Evolutionary conservation across 2,797 vertebrate genomes (phyloP), one percentile per base, ranked within the genome.

Genomic region (Sciurus carolinensis): DNA sequence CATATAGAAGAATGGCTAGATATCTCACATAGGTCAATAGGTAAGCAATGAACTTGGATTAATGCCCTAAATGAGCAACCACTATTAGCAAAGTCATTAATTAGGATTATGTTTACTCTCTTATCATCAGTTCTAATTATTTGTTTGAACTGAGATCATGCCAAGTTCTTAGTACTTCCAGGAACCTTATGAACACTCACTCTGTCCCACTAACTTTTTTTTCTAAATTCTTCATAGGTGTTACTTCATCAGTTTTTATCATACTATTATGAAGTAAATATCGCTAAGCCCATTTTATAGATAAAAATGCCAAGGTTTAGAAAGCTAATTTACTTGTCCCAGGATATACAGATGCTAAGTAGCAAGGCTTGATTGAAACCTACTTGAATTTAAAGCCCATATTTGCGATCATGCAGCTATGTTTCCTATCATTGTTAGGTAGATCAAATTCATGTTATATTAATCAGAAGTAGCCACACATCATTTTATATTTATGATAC

Each of bases 91-190:
- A 94, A 79, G 10, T 80, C 66, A 86, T 76, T 95, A 90, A 62
- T 73, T 86, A 77, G 26, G 54, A n/a, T 88, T 93, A 36, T 83
- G 9, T 85, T 96, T 95, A 71, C 15, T 28, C 33, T 91, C 93
- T 96, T 62, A 84, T 91, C 22, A 87, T 84, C 73, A 50, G 72
- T 12, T 79, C 64, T 97, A 92, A 90, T 85, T 94, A 95, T 94
- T 92, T 96, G n/a, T 97, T 96, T 94, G 64, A 95, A 96, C 0
- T 3, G 71, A 88, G 26, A 88, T 39, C 39, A 39, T 39, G 39
- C 39, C 39, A 39, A 39, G 13, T 52, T 30, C 6, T 80, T 84
- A 73, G 66, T 57, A 44, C 42, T 69, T 52, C 2, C 17, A 14
- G 8, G 18, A 22, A 73, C 57, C 86, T 42, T 57, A 36, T 30